Percentiles rank a stretch among this genome's conserved stretches.
phyloP scores from a whole-genome alignment of 2,888 invertebrate genomes.

The Diadegma fenestrale region DNA sequence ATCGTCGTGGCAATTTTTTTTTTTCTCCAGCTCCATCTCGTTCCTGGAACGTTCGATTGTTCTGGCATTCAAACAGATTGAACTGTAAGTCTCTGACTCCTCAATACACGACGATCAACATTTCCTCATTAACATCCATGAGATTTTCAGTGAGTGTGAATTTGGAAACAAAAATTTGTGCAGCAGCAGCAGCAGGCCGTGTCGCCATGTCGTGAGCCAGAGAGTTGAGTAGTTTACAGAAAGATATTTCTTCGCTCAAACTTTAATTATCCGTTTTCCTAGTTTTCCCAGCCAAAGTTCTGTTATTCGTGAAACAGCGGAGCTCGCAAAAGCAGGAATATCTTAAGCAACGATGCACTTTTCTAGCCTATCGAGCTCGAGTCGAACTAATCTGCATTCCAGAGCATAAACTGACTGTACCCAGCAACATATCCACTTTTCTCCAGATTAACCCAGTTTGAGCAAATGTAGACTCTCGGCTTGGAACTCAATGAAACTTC shows the following conservation, averaged over 20 bases:
- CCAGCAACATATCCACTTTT: neutral
- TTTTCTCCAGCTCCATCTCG: neutral
- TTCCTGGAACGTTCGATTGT: constrained; percentile 2
- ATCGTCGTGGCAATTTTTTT: neutral
- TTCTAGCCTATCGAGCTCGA: neutral
- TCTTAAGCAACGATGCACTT: neutral
- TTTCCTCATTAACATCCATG: no score
- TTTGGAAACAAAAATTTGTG: no score
- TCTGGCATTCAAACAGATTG: neutral
- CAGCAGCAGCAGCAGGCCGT: no score
- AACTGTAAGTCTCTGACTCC: no score
- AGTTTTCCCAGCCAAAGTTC: no score
- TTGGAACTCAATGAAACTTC: neutral
- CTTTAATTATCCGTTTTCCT: no score
- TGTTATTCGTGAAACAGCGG: no score
- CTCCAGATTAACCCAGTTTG: neutral
- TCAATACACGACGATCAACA: no score
- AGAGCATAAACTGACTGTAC: neutral
- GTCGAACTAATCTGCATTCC: neutral
- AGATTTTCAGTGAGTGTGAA: no score
- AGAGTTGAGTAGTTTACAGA: no score
- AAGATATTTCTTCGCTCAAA: no score
- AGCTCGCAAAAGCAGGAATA: neutral
- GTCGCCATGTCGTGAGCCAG: no score
- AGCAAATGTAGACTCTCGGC: neutral